Percentiles rank a stretch among this genome's conserved stretches.
These are phyloP conservation scores for Pteronotus mesoamericanus DNA, from an alignment of 2,797 vertebrate genomes.

Conservation along the genomic window DNA sequence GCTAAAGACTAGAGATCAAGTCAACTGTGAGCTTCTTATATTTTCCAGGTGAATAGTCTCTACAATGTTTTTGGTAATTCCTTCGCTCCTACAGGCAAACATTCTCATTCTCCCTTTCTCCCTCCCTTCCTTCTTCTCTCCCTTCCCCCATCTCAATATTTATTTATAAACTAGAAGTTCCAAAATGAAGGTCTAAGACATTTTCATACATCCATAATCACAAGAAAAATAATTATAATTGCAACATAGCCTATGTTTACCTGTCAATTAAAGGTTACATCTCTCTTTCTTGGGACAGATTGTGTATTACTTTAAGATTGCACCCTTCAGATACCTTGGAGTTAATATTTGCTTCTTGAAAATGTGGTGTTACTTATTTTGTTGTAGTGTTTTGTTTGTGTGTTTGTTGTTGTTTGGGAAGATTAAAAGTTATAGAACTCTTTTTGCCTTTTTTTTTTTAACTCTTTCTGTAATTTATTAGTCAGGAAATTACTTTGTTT, in stretches of 20 bases:
- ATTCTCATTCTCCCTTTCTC: background rate
- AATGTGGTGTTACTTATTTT: background rate
- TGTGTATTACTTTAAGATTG: background rate
- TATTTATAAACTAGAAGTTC: background rate
- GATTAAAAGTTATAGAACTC: background rate
- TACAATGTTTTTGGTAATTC: background rate
- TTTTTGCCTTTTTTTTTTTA: background rate
- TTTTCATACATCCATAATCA: background rate
- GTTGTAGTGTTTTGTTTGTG: background rate
- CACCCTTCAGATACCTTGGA: background rate
- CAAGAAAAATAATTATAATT: background rate
- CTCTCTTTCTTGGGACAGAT: background rate
- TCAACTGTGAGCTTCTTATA: background rate
- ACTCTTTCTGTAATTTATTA: background rate
- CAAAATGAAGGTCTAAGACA: background rate
- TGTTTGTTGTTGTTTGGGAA: background rate
- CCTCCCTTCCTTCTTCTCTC: too few relatives aligned
- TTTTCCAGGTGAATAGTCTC: background rate
- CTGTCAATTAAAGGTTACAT: background rate
- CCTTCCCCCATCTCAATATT: background rate
- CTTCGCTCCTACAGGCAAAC: rapidly evolving
- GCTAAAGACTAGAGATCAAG: background rate
- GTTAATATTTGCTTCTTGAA: background rate
- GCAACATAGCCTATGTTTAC: background rate
- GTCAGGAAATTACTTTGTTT: background rate